phyloP scores from a whole-genome alignment of 30 jellyfish, hydroid and myxozoan species.

The Chrysaora quinquecirrha region DNA sequence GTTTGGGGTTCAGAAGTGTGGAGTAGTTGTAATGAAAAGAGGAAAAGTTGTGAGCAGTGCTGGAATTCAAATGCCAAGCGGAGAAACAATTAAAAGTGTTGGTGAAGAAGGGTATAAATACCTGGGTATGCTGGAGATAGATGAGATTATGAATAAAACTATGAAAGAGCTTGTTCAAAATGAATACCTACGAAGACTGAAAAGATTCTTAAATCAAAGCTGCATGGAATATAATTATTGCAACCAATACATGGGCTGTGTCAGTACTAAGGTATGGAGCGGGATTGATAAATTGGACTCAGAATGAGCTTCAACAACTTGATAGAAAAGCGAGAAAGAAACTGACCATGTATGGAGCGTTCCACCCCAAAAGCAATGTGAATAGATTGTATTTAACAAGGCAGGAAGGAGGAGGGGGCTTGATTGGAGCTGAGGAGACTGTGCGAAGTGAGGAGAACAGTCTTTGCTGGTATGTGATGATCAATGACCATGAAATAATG shows the following conservation, averaged over 20 bases:
- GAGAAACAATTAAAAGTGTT: not conserved
- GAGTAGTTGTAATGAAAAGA: constrained; percentile 11
- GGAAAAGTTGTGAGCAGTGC: constrained; percentile 15
- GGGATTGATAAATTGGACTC: constrained; percentile 17
- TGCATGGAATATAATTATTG: constrained; percentile 14
- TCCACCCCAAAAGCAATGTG: not conserved
- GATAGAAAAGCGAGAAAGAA: constrained; percentile 18
- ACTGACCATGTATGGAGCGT: constrained; percentile 16
- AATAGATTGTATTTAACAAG: not conserved
- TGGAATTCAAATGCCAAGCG: not conserved
- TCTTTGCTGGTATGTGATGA: too few relatives aligned
- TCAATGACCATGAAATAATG: too few relatives aligned
- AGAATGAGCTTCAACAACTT: constrained; percentile 13
- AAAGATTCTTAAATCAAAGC: constrained; percentile 16
- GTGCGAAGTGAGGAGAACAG: too few relatives aligned
- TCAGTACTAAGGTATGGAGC: constrained; percentile 15
- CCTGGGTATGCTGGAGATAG: constrained; percentile 11
- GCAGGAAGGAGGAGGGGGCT: not conserved
- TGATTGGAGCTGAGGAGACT: not conserved
- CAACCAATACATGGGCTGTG: constrained; percentile 28
- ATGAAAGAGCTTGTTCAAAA: not conserved
- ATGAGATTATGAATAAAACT: constrained; percentile 15
- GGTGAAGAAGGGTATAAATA: too few relatives aligned
- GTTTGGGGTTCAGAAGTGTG: constrained; percentile 42
- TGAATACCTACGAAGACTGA: not conserved